These are phyloP conservation scores for Dipodomys stephensi DNA, from an alignment of 2,113 vertebrate species.

Conservation along the genomic window DNA sequence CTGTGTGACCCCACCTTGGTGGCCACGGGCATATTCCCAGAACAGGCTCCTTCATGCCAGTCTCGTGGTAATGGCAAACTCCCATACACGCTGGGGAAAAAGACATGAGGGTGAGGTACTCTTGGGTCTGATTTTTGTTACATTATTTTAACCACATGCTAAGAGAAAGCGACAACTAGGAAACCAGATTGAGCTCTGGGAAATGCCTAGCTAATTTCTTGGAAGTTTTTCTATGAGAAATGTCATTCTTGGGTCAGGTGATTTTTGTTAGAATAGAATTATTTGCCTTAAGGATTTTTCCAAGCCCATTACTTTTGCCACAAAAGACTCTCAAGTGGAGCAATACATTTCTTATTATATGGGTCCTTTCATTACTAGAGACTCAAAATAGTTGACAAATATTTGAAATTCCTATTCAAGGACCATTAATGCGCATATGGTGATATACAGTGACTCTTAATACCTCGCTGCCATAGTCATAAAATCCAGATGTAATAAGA, in stretches of 20 bases:
- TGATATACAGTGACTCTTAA: background rate
- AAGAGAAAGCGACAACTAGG: background rate
- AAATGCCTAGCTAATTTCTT: background rate
- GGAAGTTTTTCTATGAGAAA: background rate
- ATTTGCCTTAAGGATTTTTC: constrained; percentile 64
- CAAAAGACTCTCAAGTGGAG: constrained; percentile 47
- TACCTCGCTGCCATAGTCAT: constrained; percentile 30
- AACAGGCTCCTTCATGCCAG: accelerated
- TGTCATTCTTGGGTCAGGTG: background rate
- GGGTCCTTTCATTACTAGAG: constrained; percentile 57
- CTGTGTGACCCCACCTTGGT: background rate
- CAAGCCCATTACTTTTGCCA: constrained; percentile 51
- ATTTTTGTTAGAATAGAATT: constrained; percentile 56
- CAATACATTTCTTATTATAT: constrained; percentile 14
- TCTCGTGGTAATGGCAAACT: background rate
- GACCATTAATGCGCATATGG: background rate
- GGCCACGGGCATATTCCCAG: background rate
- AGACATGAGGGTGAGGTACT: background rate
- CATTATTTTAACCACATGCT: constrained; percentile 17
- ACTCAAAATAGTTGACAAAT: constrained; percentile 45
- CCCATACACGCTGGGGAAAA: too few relatives aligned
- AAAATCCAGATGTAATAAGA: constrained; percentile 45
- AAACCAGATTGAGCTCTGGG: background rate
- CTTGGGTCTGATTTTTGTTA: constrained; percentile 16
- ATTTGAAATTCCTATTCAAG: constrained; percentile 41